phyloP scores from a whole-genome alignment of 2,113 vertebrate species.

The Campylomormyrus numenius region DNA sequence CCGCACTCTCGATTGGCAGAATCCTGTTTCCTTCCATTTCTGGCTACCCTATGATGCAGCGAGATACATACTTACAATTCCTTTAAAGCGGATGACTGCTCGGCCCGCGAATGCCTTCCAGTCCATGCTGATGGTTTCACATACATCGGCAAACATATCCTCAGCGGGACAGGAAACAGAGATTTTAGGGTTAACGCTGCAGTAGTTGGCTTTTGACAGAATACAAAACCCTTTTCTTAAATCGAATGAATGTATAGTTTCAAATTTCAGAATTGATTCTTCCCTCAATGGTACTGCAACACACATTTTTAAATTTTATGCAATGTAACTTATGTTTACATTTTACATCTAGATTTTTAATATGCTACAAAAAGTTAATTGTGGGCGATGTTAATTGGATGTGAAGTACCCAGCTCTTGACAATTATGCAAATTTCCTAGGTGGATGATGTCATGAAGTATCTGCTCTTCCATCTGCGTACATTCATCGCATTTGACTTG shows the following conservation, averaged over 20 bases:
- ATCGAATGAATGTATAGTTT: background rate
- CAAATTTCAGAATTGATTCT: background rate
- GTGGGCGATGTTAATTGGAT: background rate
- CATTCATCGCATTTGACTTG: background rate
- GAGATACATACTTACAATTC: background rate
- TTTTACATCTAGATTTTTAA: background rate
- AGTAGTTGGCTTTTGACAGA: background rate
- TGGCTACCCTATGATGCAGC: background rate
- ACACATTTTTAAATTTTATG: background rate
- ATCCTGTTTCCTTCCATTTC: background rate
- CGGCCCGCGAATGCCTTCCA: background rate
- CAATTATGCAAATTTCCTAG: background rate
- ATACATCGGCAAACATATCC: background rate
- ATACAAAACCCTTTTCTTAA: background rate
- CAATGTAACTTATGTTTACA: background rate
- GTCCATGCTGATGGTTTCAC: too few species aligned
- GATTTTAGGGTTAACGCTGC: background rate
- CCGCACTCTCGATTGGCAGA: background rate
- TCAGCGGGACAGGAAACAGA: background rate
- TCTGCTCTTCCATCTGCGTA: background rate
- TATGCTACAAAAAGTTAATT: background rate
- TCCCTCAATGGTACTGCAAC: background rate
- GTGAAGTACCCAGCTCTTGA: background rate
- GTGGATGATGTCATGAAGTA: background rate
- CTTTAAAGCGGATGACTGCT: background rate